Evolutionary conservation across 1,140 invertebrate species (phyloP).

Genomic region (Protaetia brevitarsis): DNA sequence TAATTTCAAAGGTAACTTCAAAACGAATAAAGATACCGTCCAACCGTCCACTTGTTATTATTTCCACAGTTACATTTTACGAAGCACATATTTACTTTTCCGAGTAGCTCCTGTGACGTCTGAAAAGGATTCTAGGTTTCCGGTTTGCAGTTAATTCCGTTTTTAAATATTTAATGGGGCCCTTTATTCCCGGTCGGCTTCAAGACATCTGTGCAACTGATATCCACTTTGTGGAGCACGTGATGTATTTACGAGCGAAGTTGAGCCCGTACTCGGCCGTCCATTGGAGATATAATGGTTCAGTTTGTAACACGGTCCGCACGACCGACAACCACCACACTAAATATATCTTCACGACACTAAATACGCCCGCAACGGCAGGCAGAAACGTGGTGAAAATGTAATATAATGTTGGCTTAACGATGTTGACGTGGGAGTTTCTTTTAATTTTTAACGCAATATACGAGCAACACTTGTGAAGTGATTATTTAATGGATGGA

Average conservation of each 20-base stretch:
- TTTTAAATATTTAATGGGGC: conserved; percentile 1
- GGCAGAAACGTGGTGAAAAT: background rate
- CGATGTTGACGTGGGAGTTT: too few species aligned
- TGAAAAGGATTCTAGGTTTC: background rate
- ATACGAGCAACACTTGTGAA: too few species aligned
- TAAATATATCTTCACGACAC: conserved; percentile 3
- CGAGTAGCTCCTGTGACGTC: too few species aligned
- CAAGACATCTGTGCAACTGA: conserved; percentile 1
- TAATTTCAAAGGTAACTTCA: too few species aligned
- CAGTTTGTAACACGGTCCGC: background rate
- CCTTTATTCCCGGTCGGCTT: background rate
- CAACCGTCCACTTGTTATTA: too few species aligned
- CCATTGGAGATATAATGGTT: background rate
- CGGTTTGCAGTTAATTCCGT: background rate
- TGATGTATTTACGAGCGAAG: conserved; percentile 8
- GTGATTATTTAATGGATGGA: too few species aligned
- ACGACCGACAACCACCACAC: background rate
- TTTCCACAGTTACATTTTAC: too few species aligned
- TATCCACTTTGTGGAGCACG: conserved; percentile 8
- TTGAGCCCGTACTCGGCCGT: background rate
- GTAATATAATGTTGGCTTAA: too few species aligned
- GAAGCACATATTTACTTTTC: too few species aligned
- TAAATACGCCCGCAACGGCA: background rate
- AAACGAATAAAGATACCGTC: too few species aligned
- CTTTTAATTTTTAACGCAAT: too few species aligned